phyloP scores from a whole-genome alignment of 2,888 invertebrate genomes.

The Meghimatium bilineatum region DNA sequence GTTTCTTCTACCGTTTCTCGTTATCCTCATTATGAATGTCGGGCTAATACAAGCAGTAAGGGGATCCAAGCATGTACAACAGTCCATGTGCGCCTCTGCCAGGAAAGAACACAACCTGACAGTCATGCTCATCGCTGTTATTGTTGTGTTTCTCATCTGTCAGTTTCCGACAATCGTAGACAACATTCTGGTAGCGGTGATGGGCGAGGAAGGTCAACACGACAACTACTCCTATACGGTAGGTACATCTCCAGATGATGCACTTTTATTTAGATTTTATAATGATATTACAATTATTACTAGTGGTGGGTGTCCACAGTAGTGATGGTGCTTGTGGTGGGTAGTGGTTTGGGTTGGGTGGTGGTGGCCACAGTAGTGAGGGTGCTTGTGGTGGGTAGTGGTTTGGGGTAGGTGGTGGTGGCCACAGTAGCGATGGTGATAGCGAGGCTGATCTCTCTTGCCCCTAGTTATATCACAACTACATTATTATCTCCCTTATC shows the following conservation, averaged over 20 bases:
- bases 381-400: too few species aligned
- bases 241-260: neutral
- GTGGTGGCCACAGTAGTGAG: too few species aligned
- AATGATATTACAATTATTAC: too few species aligned
- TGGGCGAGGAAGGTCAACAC: constrained; percentile 54
- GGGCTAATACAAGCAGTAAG: constrained; percentile 72
- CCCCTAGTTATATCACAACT: too few species aligned
- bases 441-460: too few species aligned
- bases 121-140: constrained; percentile 96
- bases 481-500: too few species aligned
- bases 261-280: too few species aligned
- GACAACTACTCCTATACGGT: constrained; percentile 42
- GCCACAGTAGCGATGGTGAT: too few species aligned
- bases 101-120: constrained; percentile 93
- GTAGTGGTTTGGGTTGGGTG: too few species aligned
- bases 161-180: constrained; percentile 80
- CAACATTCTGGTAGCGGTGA: constrained; percentile 71
- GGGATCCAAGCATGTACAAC: constrained; percentile 61
- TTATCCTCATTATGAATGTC: constrained; percentile 71
- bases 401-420: too few species aligned
- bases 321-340: too few species aligned
- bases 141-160: constrained; percentile 93
- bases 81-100: constrained; percentile 60
- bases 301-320: too few species aligned
- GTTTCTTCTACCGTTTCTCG: constrained; percentile 72